phyloP scores from a whole-genome alignment of 2,888 invertebrate genomes.

The Petrophora chlorosata region DNA sequence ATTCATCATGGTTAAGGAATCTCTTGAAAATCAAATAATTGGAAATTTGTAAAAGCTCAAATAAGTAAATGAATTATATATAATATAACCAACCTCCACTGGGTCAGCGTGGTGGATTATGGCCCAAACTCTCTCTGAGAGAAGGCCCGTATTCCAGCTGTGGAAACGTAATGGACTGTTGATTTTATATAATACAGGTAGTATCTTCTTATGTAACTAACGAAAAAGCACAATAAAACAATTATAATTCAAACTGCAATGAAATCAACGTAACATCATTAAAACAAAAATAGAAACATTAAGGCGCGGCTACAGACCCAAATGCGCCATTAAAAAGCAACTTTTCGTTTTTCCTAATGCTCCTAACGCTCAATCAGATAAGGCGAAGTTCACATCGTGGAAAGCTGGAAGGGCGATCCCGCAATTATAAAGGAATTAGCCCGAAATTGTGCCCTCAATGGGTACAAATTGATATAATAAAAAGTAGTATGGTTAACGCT shows the following conservation, averaged over 20 bases:
- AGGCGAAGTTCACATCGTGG: slow-evolving; percentile 63
- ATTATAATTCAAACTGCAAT: slow-evolving; percentile 11
- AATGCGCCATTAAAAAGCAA: slow-evolving; percentile 55
- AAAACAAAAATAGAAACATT: slow-evolving; percentile 48
- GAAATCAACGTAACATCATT: slow-evolving; percentile 24
- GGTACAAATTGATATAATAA: slow-evolving; percentile 83
- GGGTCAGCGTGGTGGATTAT: too few species aligned
- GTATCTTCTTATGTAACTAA: too few species aligned
- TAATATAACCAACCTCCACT: too few species aligned
- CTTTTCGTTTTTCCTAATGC: slow-evolving; percentile 65
- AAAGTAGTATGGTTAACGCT: slow-evolving; percentile 69
- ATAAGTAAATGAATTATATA: too few species aligned
- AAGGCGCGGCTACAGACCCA: slow-evolving; percentile 37
- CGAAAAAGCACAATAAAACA: neutral
- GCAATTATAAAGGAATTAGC: slow-evolving; percentile 82
- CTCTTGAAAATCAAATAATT: too few species aligned
- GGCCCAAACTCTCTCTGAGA: too few species aligned
- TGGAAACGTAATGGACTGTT: too few species aligned
- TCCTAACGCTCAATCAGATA: slow-evolving; percentile 65
- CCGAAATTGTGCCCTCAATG: slow-evolving; percentile 79
- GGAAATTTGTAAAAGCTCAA: too few species aligned
- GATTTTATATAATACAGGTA: too few species aligned
- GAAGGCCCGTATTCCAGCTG: too few species aligned
- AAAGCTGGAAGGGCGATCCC: slow-evolving; percentile 65
- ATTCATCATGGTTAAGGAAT: too few species aligned